These are phyloP conservation scores for Sorex maritimensis DNA, from an alignment of 2,797 vertebrate genomes.

Conservation along the genomic window DNA sequence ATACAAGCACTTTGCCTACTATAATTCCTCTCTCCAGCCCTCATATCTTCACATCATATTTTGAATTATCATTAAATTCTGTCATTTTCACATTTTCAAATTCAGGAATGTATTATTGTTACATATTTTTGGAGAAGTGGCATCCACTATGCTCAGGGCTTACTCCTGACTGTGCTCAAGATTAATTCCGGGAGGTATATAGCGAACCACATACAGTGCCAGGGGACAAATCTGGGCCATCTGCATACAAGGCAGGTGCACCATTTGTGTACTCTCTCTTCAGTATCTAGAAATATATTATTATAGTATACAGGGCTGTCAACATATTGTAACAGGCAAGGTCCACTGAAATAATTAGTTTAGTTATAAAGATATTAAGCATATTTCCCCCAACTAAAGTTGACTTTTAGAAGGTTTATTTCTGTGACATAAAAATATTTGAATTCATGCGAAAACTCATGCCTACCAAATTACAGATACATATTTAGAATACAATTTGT, in stretches of 20 bases:
- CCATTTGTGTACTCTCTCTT: not conserved
- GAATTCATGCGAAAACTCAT: slow-evolving; percentile 62
- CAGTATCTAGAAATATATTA: not conserved
- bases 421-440: slow-evolving; percentile 66
- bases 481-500: slow-evolving; percentile 83
- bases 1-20: no score
- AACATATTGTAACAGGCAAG: not conserved
- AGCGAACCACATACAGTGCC: no score
- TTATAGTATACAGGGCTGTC: not conserved
- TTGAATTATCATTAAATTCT: no score
- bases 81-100: no score
- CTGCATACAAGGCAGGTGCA: no score
- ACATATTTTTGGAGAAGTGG: rapidly evolving
- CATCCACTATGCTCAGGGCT: not conserved
- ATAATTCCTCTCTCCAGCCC: not conserved
- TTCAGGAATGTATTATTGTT: no score
- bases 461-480: slow-evolving; percentile 72
- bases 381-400: not conserved
- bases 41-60: not conserved
- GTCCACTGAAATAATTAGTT: slow-evolving; percentile 27
- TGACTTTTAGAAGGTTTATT: slow-evolving; percentile 53
- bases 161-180: not conserved
- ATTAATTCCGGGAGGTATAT: no score
- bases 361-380: slow-evolving; percentile 41
- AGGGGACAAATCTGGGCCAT: no score